Conservation (phyloP, 2,113 vertebrate genomes). For the Xiphophorus maculatus region DNA sequence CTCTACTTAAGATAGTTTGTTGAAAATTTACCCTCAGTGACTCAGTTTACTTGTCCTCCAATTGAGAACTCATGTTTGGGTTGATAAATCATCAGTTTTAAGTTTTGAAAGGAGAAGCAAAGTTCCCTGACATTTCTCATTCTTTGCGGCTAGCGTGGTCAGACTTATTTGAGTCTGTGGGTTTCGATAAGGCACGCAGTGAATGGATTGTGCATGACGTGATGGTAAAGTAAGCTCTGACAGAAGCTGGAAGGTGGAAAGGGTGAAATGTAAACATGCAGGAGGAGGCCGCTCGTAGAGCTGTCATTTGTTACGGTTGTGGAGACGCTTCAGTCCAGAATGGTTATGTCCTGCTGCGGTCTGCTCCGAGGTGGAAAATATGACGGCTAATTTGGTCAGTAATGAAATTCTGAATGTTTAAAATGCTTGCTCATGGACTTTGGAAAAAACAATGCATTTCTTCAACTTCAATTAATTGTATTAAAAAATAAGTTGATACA, state of each 20-base stretch:
- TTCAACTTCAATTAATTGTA: background rate
- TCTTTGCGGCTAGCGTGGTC: constrained; percentile 21
- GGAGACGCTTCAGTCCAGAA: background rate
- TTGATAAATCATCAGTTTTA: constrained; percentile 12
- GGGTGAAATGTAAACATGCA: background rate
- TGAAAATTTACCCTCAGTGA: constrained; percentile 35
- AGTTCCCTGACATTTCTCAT: constrained; percentile 25
- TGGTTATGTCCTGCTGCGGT: background rate
- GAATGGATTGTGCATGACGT: constrained; percentile 61
- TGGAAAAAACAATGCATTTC: background rate
- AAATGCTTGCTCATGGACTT: background rate
- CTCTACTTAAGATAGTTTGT: constrained; percentile 37
- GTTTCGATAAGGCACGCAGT: constrained; percentile 52
- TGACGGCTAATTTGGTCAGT: background rate
- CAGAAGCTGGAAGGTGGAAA: constrained; percentile 20
- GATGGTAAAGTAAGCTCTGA: constrained; percentile 42
- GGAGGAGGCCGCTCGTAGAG: constrained; percentile 9
- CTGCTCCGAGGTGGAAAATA: background rate
- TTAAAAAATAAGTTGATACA: background rate
- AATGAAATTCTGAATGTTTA: background rate
- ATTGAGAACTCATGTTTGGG: constrained; percentile 28
- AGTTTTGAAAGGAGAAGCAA: background rate
- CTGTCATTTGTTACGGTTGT: background rate
- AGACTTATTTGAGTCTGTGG: constrained; percentile 50
- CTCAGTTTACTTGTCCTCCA: constrained; percentile 1